Base-by-base conservation (phyloP, 2,888 invertebrate species). In the Crossocerus cetratus region DNA sequence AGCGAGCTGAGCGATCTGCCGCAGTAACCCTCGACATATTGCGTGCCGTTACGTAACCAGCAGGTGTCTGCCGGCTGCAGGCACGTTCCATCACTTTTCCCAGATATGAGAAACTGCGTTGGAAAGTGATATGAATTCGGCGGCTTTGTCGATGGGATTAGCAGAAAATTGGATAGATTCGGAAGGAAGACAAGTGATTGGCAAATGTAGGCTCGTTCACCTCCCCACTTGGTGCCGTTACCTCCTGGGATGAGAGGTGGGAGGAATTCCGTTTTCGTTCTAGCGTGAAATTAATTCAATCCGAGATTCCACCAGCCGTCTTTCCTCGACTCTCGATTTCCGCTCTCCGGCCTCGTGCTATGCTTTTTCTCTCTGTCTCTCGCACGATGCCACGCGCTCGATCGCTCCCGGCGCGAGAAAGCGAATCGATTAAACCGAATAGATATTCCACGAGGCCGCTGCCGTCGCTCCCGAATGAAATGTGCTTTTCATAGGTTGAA, bases 241-340 rank as follows among this genome's bases (percentile, higher is more conserved):
- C 8, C 32, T 32, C 11, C 32, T 32, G 5, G 8, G 8, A 32
- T 32, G 5, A 4, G 32, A 5, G 8, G 8, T 11, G 11, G 32
- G 11, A 44, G 8, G 63, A 59, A 59, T 72, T 71, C 61, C 71
- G 58, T 65, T 72, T 57, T 72, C 72, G 16, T 20, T 62, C 65
- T 54, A 65, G 72, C 72, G 61, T 72, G 72, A 72, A 72, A 72
- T 72, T 72, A 72, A 72, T 72, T 72, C 72, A 58, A 65, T 58
- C 72, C 53, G 32, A 5, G 32, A 32, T 32, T 32, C 32, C 32
- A 32, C 8, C 11, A 11, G 32, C 32, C 4, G 8, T 11, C 32
- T 32, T 49, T n/a, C 14, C 49, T 49, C 5, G 8, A 32, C 32
- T 32, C 32, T 32, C 32, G 11, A 8, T 32, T 32, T 32, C 32